Evolutionary conservation across 2,888 invertebrate genomes (phyloP).

Genomic region (Osedax fenrisi): DNA sequence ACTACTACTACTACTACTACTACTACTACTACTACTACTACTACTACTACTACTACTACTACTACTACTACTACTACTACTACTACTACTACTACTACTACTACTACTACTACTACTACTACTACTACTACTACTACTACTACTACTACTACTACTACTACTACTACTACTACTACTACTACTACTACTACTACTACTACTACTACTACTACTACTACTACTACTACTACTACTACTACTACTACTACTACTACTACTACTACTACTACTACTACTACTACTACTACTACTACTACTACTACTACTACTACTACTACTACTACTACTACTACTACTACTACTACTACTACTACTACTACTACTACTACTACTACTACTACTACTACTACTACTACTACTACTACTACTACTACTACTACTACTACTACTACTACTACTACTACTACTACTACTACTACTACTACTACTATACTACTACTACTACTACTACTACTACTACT

Average conservation of each 20-base stretch:
- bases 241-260: conserved; percentile 16
- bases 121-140: background rate
- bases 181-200: background rate
- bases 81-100: background rate
- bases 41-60: background rate
- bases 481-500: background rate
- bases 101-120: background rate
- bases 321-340: background rate
- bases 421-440: background rate
- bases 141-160: background rate
- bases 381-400: background rate
- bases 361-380: background rate
- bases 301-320: conserved; percentile 9
- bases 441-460: background rate
- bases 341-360: background rate
- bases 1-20: background rate
- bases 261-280: conserved; percentile 16
- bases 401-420: background rate
- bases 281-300: conserved; percentile 13
- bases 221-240: conserved; percentile 16
- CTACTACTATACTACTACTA: too few species aligned
- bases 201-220: conserved; percentile 8
- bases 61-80: background rate
- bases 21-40: background rate
- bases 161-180: background rate